These are phyloP conservation scores for Drosophila leonis DNA, from an alignment of 2,888 invertebrate genomes.

Conservation along the genomic window DNA sequence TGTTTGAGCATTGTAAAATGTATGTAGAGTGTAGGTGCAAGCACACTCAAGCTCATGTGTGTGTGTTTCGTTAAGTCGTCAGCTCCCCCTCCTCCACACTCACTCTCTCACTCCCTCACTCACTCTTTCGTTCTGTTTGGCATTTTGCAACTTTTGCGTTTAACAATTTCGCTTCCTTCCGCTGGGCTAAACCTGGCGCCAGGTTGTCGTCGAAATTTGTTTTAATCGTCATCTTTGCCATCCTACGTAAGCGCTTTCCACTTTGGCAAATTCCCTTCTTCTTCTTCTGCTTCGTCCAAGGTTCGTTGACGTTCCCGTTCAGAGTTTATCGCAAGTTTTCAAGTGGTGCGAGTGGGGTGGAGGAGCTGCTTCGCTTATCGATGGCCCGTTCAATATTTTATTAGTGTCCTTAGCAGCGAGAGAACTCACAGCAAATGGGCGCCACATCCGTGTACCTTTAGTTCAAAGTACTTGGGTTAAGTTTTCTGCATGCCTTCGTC, in stretches of 20 bases:
- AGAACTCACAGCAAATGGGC: slow-evolving; percentile 27
- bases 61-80: slow-evolving; percentile 50
- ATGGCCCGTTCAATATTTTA: slow-evolving; percentile 80
- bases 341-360: not conserved
- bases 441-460: slow-evolving; percentile 60
- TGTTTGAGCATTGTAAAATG: not conserved
- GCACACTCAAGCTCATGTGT: not conserved
- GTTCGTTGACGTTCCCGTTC: slow-evolving; percentile 69
- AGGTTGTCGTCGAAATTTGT: slow-evolving; percentile 80
- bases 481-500: slow-evolving; percentile 23
- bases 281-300: slow-evolving; percentile 11
- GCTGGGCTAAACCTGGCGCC: slow-evolving; percentile 80
- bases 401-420: slow-evolving; percentile 73
- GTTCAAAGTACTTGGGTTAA: slow-evolving; percentile 13
- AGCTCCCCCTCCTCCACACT: not conserved
- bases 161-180: slow-evolving; percentile 82
- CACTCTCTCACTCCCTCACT: not conserved
- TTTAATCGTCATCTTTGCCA: slow-evolving; percentile 84
- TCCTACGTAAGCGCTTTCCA: slow-evolving; percentile 72
- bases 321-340: slow-evolving; percentile 7
- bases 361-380: slow-evolving; percentile 70
- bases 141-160: slow-evolving; percentile 81
- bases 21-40: slow-evolving; percentile 2
- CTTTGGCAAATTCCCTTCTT: slow-evolving; percentile 3
- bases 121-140: slow-evolving; percentile 32